Base-by-base conservation (phyloP, 2,113 vertebrate genomes). In the Prochilodus magdalenae region DNA sequence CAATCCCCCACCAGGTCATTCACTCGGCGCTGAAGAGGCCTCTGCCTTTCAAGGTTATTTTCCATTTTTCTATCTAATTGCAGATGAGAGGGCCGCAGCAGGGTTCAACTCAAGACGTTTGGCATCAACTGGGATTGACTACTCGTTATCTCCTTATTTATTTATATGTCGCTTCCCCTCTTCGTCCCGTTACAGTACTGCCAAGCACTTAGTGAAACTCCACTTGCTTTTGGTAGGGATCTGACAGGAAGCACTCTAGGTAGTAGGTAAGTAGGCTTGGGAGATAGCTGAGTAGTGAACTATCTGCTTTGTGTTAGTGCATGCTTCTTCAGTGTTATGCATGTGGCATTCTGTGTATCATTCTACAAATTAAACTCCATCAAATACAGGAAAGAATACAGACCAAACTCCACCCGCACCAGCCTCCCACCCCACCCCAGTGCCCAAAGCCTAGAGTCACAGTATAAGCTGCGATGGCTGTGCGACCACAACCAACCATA, bases 1-100 rank as follows among this genome's bases (percentile, higher is more conserved):
- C 57, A 60, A 60, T 26, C n/a, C n/a, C 13, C n/a, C n/a, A 60
- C n/a, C 7, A 26, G 57, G 24, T 1, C 22, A 60, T 60, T 60
- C 24, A 60, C 7, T 60, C 57, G n/a, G 26, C 57, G 26, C n/a
- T 60, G 57, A 60, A 13, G n/a, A 12, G 57, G n/a, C 57, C n/a
- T 60, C 26, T 60, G 13, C 26, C 57, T 60, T 60, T 60, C 57
- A 7, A 24, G 24, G n/a, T 20, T 55, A 55, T 55, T 55, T 55
- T 53, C 51, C 53, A 55, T 55, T 55, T 55, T 55, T 57, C 55
- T 3, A 60, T 60, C 57, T 60, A 60, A 60, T 60, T 60, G 57
- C 57, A 60, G 57, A 60, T 60, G 57, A 60, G 57, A 60, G 57
- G 57, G 57, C 26, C 57, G 26, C 13, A 60, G 2, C 6, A 26